Evolutionary conservation across 2,797 vertebrate species (phyloP).

Genomic region (Agapornis canus): DNA sequence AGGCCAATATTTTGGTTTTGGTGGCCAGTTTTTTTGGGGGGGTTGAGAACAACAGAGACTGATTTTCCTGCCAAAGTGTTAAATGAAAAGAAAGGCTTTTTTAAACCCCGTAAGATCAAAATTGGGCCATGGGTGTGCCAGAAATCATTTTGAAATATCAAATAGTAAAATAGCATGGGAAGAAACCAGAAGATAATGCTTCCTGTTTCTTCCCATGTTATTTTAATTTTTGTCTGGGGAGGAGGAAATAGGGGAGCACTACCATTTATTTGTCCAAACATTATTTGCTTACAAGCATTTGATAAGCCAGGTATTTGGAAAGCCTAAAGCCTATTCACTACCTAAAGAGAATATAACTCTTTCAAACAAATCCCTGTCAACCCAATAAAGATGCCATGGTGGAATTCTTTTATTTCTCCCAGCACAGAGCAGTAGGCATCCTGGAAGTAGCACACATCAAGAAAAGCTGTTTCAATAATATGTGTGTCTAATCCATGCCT

Average conservation of each 20-base stretch:
- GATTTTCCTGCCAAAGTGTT: constrained; percentile 45
- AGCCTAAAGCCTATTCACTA: constrained; percentile 15
- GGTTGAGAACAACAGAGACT: not conserved
- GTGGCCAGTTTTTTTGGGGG: not conserved
- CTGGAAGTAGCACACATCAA: constrained; percentile 36
- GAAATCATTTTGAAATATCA: constrained; percentile 55
- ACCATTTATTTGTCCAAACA: not conserved
- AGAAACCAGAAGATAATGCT: not conserved
- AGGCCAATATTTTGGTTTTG: not conserved
- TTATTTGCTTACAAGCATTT: constrained; percentile 43
- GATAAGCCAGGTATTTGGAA: constrained; percentile 46
- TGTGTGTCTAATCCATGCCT: constrained; percentile 37
- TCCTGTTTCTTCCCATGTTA: constrained; percentile 31
- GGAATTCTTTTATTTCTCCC: not conserved
- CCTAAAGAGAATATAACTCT: constrained; percentile 52
- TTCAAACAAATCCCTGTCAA: constrained; percentile 51
- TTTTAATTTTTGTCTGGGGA: constrained; percentile 2
- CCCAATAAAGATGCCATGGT: not conserved
- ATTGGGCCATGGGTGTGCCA: not conserved
- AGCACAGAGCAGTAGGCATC: constrained; percentile 54
- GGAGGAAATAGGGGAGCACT: not conserved
- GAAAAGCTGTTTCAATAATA: constrained; percentile 54
- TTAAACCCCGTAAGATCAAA: constrained; percentile 56
- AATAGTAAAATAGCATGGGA: not conserved
- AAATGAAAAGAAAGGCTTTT: constrained; percentile 62